Evolutionary conservation across 2,797 vertebrate genomes (phyloP).

Genomic region (Neomorphus geoffroyi): DNA sequence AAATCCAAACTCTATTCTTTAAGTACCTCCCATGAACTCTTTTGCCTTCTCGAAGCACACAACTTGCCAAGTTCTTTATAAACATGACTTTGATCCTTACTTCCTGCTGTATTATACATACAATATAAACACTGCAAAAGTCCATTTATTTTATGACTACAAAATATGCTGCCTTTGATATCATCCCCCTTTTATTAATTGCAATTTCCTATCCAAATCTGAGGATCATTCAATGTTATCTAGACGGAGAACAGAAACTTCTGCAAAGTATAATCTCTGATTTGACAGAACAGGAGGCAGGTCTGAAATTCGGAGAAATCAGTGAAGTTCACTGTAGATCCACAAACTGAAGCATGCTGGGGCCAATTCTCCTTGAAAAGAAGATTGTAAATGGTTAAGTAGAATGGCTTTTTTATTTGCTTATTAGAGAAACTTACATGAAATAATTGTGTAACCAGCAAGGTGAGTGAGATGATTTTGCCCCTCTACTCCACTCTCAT

Average conservation of each 20-base stretch:
- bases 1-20: background rate
- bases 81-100: slow-evolving; percentile 12
- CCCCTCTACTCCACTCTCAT: too few relatives aligned
- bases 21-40: background rate
- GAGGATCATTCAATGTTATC: background rate
- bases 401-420: background rate
- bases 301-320: background rate
- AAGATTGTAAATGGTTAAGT: background rate
- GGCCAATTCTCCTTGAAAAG: background rate
- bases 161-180: background rate
- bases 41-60: background rate
- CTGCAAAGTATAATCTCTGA: background rate
- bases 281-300: background rate
- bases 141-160: background rate
- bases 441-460: background rate
- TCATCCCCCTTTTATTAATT: background rate
- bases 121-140: background rate
- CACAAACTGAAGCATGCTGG: background rate
- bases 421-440: background rate
- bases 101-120: slow-evolving; percentile 19
- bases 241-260: background rate
- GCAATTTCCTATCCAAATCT: background rate
- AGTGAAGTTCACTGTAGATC: background rate
- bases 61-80: slow-evolving; percentile 21
- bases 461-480: too few relatives aligned